Evolutionary conservation across 2,888 invertebrate species (phyloP).

Genomic region (Napeogenes sylphis): DNA sequence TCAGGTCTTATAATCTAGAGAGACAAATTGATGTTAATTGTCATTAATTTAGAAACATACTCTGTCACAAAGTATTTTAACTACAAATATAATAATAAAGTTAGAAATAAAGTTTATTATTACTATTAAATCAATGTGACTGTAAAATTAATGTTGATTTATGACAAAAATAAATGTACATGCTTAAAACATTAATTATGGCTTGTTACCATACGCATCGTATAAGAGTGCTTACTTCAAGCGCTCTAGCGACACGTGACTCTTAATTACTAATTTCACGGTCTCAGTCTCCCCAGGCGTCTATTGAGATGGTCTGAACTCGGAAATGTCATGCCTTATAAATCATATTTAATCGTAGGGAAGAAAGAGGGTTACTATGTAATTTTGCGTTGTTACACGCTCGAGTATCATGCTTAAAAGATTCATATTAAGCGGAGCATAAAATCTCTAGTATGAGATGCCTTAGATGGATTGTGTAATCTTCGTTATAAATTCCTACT

Average conservation of each 20-base stretch:
- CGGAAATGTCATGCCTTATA: conserved; percentile 57
- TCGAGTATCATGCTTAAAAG: conserved; percentile 22
- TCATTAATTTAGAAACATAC: too few relatives aligned
- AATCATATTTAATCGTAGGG: conserved; percentile 64
- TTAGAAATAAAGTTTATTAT: too few relatives aligned
- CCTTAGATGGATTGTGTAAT: conserved; percentile 7
- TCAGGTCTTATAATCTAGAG: neutral
- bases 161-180: too few relatives aligned
- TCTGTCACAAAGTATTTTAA: too few relatives aligned
- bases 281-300: conserved; percentile 57
- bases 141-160: too few relatives aligned
- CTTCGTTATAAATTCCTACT: neutral
- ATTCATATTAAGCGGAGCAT: conserved; percentile 23
- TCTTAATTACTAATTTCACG: conserved; percentile 73
- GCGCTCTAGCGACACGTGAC: conserved; percentile 50
- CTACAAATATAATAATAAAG: too few relatives aligned
- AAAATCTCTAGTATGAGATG: conserved; percentile 17
- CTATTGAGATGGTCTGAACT: conserved; percentile 45
- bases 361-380: conserved; percentile 44
- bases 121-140: too few relatives aligned
- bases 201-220: neutral
- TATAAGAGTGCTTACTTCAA: neutral
- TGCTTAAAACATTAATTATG: too few relatives aligned
- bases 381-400: conserved; percentile 32
- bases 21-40: neutral